These are phyloP conservation scores for Noctua fimbriata DNA, from an alignment of 2,888 invertebrate genomes.

Conservation along the genomic window DNA sequence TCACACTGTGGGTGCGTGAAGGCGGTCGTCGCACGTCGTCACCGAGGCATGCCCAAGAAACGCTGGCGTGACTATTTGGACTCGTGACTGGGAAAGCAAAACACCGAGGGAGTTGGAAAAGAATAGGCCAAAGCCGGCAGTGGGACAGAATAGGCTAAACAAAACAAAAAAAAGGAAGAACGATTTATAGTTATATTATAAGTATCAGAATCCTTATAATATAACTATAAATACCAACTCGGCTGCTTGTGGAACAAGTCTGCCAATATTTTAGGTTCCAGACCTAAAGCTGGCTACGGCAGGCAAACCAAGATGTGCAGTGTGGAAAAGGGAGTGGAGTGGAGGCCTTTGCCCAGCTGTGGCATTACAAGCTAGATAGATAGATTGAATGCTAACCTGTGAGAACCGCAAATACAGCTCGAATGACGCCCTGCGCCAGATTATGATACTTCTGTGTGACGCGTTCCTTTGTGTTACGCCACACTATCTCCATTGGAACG, in stretches of 20 bases:
- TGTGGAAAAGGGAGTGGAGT: neutral
- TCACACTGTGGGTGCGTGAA: too few relatives aligned
- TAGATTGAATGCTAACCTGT: conserved; percentile 79
- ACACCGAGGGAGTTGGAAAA: too few relatives aligned
- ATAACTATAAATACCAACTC: neutral
- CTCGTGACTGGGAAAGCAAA: too few relatives aligned
- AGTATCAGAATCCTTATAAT: neutral
- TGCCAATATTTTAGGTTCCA: neutral
- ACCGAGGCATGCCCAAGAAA: too few relatives aligned
- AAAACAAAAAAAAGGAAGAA: conserved; percentile 15
- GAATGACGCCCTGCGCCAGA: conserved; percentile 80
- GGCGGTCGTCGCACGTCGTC: too few relatives aligned
- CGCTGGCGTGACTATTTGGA: too few relatives aligned
- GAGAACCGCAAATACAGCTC: conserved; percentile 84
- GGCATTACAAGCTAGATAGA: neutral
- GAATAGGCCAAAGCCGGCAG: neutral
- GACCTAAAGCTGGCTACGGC: neutral
- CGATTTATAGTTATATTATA: neutral
- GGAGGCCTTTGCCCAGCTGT: neutral
- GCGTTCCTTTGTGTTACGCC: conserved; percentile 92
- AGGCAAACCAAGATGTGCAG: neutral
- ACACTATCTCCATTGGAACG: conserved; percentile 97
- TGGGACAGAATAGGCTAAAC: neutral
- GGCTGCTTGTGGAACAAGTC: neutral
- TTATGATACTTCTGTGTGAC: conserved; percentile 82